phyloP scores from a whole-genome alignment of 2,888 invertebrate genomes.

The Abrostola triplasia region DNA sequence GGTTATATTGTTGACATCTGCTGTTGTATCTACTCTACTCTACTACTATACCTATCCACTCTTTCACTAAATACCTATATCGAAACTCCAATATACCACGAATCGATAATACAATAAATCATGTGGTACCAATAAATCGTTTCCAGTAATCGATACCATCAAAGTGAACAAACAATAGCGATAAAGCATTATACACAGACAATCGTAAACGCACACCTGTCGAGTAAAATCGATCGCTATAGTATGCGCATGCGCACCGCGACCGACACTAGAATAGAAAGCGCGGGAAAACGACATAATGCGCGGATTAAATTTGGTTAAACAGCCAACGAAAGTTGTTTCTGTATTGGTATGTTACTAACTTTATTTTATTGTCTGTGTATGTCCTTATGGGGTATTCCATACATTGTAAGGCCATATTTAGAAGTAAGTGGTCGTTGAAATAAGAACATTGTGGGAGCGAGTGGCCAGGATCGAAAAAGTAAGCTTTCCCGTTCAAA shows the following conservation, averaged over 20 bases:
- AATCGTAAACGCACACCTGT: conserved; percentile 33
- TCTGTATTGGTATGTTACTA: conserved; percentile 49
- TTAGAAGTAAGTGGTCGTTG: conserved; percentile 15
- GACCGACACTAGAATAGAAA: conserved; percentile 62
- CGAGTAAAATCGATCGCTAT: conserved; percentile 41
- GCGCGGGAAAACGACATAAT: conserved; percentile 65
- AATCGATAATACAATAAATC: conserved; percentile 12
- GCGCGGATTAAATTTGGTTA: conserved; percentile 66
- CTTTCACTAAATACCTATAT: background rate
- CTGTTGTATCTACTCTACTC: no score
- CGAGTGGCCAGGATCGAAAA: background rate
- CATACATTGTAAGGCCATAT: conserved; percentile 18
- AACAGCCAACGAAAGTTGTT: conserved; percentile 64
- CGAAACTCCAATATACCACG: conserved; percentile 9
- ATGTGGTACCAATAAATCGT: conserved; percentile 9
- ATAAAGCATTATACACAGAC: conserved; percentile 33
- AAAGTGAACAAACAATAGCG: conserved; percentile 12
- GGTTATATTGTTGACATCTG: no score
- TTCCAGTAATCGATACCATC: conserved; percentile 44
- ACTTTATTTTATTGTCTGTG: conserved; percentile 47
- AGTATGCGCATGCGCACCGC: conserved; percentile 55
- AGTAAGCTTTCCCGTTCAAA: background rate
- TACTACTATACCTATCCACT: no score
- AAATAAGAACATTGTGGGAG: background rate
- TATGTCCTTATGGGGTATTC: conserved; percentile 23